Percentiles rank a stretch among this genome's conserved stretches.
Conservation (phyloP, 1,140 invertebrate genomes). For the Teleogryllus occipitalis region DNA sequence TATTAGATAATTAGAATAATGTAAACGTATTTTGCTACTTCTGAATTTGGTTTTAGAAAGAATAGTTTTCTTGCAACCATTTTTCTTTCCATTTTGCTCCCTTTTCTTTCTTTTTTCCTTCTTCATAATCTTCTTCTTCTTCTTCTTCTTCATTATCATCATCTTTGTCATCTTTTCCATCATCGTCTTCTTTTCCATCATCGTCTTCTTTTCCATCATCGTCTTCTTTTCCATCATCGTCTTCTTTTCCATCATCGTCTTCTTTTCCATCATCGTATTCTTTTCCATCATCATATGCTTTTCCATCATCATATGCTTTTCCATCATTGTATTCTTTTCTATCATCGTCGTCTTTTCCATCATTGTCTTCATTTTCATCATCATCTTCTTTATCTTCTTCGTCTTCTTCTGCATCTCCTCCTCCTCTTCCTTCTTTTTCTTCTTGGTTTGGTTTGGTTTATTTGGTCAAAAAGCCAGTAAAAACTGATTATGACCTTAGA, state of each 20-base stretch:
- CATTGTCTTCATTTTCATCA: not conserved
- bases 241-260: conserved; percentile 5
- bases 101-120: not conserved
- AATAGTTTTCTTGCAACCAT: no score
- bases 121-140: not conserved
- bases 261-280: not conserved
- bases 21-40: no score
- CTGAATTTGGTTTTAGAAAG: no score
- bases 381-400: conserved; percentile 1
- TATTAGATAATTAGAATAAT: no score
- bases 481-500: no score
- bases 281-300: not conserved
- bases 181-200: not conserved
- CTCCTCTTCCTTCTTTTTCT: no score
- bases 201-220: not conserved
- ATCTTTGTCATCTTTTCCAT: not conserved
- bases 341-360: not conserved
- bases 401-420: no score
- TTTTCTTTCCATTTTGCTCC: not conserved
- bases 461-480: no score
- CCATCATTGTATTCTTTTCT: not conserved
- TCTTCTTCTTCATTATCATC: not conserved
- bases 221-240: not conserved
- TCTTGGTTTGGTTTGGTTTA: no score
- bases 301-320: not conserved